Evolutionary conservation across 2,888 invertebrate genomes (phyloP), one percentile per base, ranked within the genome.

Genomic region (Kuschelorhynchus macadamiae): DNA sequence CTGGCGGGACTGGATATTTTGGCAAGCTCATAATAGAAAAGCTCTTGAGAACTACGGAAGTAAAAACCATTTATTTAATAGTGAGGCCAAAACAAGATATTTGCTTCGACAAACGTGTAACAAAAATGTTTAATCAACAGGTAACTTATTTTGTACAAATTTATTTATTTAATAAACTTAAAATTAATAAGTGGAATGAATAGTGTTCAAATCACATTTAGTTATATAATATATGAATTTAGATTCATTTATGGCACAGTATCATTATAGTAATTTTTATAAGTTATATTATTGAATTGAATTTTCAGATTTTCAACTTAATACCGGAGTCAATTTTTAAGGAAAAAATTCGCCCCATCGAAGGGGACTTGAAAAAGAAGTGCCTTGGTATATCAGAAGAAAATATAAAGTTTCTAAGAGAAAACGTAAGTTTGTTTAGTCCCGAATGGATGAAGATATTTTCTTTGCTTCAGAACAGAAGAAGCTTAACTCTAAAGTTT

Each of bases 91-190:
- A 81, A 63, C 75, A 75, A 21, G 79, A 79, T 17, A 70, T 76
- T 8, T 62, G 63, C 1, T 71, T 74, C 4, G 71, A 74, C 1
- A 71, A 76, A 20, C 70, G 81, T 3, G 71, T 81, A 11, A 85
- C 88, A 20, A 88, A 88, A 60, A 85, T 90, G 70, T 87, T 88
- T 65, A 87, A 87, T 53, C 87, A 88, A 72, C 85, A 86, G 75
- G 90, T 90, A 72, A 85, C 85, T 82, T 7, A 25, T 7, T 5
- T 25, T 25, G 3, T 25, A 36, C 18, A 39, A 9, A 14, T 9
- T 41, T 36, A 41, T 16, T 61, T n/a, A n/a, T n/a, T n/a, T n/a
- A n/a, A n/a, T n/a, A n/a, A n/a, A n/a, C n/a, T n/a, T n/a, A n/a
- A n/a, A n/a, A n/a, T n/a, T n/a, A n/a, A n/a, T n/a, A n/a, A n/a